Conservation (phyloP, 2,888 invertebrate genomes). For the Acleris holmiana region DNA sequence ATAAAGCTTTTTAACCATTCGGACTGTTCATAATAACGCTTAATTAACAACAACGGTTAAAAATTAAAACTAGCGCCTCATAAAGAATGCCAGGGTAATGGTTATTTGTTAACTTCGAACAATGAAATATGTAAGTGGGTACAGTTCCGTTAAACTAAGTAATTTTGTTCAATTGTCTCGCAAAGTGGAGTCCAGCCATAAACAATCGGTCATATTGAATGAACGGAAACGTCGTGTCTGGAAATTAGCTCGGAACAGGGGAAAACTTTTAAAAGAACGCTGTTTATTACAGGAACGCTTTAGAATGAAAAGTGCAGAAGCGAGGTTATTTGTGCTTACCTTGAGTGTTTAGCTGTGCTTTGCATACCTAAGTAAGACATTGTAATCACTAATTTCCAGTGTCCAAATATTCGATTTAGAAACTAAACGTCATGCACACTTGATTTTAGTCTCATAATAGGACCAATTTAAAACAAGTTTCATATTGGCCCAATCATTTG, state of each 20-base stretch:
- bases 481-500: too few species aligned
- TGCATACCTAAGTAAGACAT: too few species aligned
- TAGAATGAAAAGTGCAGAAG: conserved; percentile 58
- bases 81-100: conserved; percentile 1
- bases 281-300: conserved; percentile 78
- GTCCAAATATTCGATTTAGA: too few species aligned
- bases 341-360: too few species aligned
- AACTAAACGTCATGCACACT: too few species aligned
- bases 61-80: not conserved
- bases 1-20: too few species aligned
- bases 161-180: conserved; percentile 79
- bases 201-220: conserved; percentile 84
- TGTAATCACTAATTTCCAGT: too few species aligned
- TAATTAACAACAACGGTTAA: not conserved
- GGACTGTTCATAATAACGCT: too few species aligned
- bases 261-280: conserved; percentile 77
- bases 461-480: too few species aligned
- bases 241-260: conserved; percentile 81
- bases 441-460: too few species aligned
- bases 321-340: not conserved
- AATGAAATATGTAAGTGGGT: conserved; percentile 47
- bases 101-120: conserved; percentile 25
- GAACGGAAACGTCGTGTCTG: conserved; percentile 81
- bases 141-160: conserved; percentile 69
- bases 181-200: conserved; percentile 74